A percentile compares a stretch with the other conserved stretches of the same genome.
Conservation (phyloP, 1,140 invertebrate genomes). For the Camponotus vicinus region DNA sequence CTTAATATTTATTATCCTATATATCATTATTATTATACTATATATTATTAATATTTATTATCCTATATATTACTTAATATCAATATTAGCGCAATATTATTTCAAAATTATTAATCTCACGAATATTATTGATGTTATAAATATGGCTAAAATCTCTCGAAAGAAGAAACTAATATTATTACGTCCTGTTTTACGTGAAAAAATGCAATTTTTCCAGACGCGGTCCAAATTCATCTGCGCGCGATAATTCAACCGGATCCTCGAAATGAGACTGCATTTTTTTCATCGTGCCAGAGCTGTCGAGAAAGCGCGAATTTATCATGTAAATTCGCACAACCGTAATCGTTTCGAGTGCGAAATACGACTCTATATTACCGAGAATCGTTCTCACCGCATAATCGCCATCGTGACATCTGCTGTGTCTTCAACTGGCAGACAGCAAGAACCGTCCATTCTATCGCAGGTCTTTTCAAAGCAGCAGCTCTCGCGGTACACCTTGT, state of each 20-base stretch:
- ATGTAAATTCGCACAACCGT: constrained; percentile 6
- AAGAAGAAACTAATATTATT: constrained; percentile 7
- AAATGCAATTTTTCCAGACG: constrained; percentile 1
- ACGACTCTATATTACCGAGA: background rate
- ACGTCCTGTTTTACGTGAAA: too few species aligned
- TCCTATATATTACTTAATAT: background rate
- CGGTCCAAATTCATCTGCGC: background rate
- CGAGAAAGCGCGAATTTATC: constrained; percentile 17
- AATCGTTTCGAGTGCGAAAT: constrained; percentile 30
- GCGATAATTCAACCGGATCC: constrained; percentile 2
- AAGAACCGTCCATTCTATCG: background rate
- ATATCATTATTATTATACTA: too few species aligned
- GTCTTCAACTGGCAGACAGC: constrained; percentile 24
- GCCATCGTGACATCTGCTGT: background rate
- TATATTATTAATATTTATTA: too few species aligned
- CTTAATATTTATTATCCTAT: too few species aligned
- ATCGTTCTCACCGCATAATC: constrained; percentile 26
- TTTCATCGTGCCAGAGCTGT: background rate
- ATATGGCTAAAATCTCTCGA: background rate
- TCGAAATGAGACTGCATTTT: constrained; percentile 23
- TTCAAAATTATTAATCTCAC: background rate
- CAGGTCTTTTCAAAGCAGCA: constrained; percentile 15
- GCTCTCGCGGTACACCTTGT: background rate
- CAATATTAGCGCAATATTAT: background rate
- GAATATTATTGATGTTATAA: background rate